Evolutionary conservation across 2,888 invertebrate genomes (phyloP), one percentile per base, ranked within the genome.

Genomic region (Cantharis flavilabris): DNA sequence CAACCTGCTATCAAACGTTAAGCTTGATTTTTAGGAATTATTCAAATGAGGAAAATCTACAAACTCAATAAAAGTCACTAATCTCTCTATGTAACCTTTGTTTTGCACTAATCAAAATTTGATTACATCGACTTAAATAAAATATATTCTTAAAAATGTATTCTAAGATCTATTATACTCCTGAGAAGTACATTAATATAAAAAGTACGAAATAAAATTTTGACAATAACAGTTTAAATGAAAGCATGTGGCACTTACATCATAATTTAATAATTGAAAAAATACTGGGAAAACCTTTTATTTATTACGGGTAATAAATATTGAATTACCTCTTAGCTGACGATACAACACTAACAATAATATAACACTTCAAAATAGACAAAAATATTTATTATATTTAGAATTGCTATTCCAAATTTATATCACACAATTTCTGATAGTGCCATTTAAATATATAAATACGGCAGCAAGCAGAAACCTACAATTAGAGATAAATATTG

Each of bases 341-440:
- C 70, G 71, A 65, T 72, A 77, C 72, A 75, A 74, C 74, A 65
- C 73, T 78, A 78, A 78, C 76, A 77, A 78, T 73, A 73, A 26
- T 71, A 76, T 72, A 76, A 75, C 70, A 72, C 70, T 75, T 72
- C 62, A 72, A 70, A 69, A 76, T 81, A 79, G 78, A 81, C 79
- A 81, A 81, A 81, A 81, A 81, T 81, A 81, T 81, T 81, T 80
- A 81, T 81, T 80, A 80, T 49, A 49, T 81, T 77, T 79, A 79
- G 77, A 80, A 81, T 79, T 72, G 79, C 78, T 80, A 80, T 79
- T 80, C 80, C 81, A 80, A 81, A 80, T 77, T 76, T 80, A 72
- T 81, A 81, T 81, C 81, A 81, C 81, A 81, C 80, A 79, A 79
- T 62, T 74, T 71, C 75, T 73, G 74, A 79, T 65, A 71, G 33